Conservation (phyloP, 2,113 vertebrate species). For the Mobula hypostoma region DNA sequence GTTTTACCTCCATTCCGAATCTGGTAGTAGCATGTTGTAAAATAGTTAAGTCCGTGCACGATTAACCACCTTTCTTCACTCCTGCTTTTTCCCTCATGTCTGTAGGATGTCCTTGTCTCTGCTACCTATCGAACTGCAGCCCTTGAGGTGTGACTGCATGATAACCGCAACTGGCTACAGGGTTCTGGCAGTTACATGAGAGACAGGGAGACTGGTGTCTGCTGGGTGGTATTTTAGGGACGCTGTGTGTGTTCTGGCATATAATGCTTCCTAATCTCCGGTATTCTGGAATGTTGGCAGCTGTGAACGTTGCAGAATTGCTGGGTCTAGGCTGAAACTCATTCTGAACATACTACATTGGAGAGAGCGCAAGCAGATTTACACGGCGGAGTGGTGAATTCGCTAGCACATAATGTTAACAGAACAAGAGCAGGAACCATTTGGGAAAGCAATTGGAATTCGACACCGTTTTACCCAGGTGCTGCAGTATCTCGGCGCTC, state of each 20-base stretch:
- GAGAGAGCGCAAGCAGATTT: neutral
- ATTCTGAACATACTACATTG: neutral
- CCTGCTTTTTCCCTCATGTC: constrained; percentile 56
- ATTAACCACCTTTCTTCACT: constrained; percentile 54
- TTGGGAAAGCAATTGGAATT: neutral
- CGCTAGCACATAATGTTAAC: neutral
- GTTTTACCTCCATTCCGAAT: constrained; percentile 51
- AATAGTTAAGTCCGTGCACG: constrained; percentile 69
- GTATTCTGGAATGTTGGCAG: neutral
- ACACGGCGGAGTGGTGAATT: neutral
- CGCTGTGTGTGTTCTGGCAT: neutral
- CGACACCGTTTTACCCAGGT: neutral
- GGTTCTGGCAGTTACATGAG: neutral
- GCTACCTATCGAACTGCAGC: constrained; percentile 57
- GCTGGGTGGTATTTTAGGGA: neutral
- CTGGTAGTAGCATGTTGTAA: constrained; percentile 87
- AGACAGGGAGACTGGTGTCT: neutral
- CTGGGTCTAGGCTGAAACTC: neutral
- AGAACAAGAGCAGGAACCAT: neutral
- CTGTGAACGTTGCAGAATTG: no score
- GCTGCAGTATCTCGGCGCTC: neutral
- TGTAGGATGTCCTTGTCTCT: constrained; percentile 60
- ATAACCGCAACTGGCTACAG: constrained; percentile 43
- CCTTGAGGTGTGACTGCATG: constrained; percentile 45
- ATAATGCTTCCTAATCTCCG: neutral